phyloP scores from a whole-genome alignment of 1,140 invertebrate genomes.

The Galleria mellonella region DNA sequence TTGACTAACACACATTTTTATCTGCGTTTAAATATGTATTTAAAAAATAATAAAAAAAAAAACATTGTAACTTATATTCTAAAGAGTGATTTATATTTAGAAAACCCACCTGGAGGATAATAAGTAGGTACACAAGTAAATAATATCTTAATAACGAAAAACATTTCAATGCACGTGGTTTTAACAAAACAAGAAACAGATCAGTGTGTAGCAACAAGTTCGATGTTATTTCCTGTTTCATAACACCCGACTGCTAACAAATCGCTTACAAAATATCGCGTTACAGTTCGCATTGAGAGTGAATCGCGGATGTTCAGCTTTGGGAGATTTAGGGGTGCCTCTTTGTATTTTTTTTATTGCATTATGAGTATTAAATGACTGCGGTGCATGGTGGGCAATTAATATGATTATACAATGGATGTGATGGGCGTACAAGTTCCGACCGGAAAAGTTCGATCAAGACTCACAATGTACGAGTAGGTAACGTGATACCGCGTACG shows the following conservation, averaged over 20 bases:
- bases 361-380: slow-evolving; percentile 57
- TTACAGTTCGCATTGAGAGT: slow-evolving; percentile 37
- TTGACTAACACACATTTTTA: too few relatives aligned
- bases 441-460: slow-evolving; percentile 63
- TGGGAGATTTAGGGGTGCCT: slow-evolving; percentile 45
- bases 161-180: slow-evolving; percentile 11
- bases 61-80: too few relatives aligned
- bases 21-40: too few relatives aligned
- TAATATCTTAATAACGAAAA: slow-evolving; percentile 19
- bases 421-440: slow-evolving; percentile 59
- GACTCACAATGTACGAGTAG: slow-evolving; percentile 25
- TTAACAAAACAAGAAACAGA: slow-evolving; percentile 19
- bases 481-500: slow-evolving; percentile 44
- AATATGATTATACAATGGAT: slow-evolving; percentile 47
- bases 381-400: slow-evolving; percentile 60
- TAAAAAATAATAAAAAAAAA: too few relatives aligned
- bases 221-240: slow-evolving; percentile 53
- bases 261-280: slow-evolving; percentile 60
- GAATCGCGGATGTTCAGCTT: slow-evolving; percentile 43
- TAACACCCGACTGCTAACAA: slow-evolving; percentile 51
- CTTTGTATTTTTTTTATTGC: slow-evolving; percentile 43
- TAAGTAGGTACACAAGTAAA: slow-evolving; percentile 24
- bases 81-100: too few relatives aligned
- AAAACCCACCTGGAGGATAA: slow-evolving; percentile 10
- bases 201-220: slow-evolving; percentile 51